A percentile compares a stretch with the other conserved stretches of the same genome.
These are phyloP conservation scores for Eristalis pertinax DNA, from an alignment of 2,888 invertebrate species.

Conservation along the genomic window DNA sequence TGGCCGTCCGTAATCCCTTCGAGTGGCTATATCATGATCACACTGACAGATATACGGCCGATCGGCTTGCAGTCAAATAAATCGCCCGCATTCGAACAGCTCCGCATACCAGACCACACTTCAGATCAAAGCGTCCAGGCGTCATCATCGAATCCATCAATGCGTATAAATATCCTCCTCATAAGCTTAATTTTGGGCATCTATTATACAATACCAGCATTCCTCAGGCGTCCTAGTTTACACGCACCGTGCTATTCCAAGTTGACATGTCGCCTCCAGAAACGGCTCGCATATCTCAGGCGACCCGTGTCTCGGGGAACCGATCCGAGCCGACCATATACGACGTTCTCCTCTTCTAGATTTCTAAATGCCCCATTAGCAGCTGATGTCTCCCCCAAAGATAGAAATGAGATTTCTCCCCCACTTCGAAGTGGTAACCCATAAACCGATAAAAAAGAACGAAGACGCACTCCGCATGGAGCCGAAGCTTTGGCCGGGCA, in stretches of 20 bases:
- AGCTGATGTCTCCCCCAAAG: slow-evolving; percentile 25
- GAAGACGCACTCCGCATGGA: slow-evolving; percentile 27
- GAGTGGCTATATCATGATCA: not conserved
- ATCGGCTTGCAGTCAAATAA: not conserved
- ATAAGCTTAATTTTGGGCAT: slow-evolving; percentile 16
- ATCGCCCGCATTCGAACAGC: not conserved
- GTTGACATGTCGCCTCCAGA: slow-evolving; percentile 33
- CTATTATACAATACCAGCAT: not conserved
- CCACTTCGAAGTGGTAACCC: slow-evolving; percentile 55
- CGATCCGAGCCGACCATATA: slow-evolving; percentile 36
- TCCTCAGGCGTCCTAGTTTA: slow-evolving; percentile 56
- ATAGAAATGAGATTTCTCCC: slow-evolving; percentile 44
- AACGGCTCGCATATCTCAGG: slow-evolving; percentile 13
- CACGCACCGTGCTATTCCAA: slow-evolving; percentile 47
- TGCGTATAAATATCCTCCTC: slow-evolving; percentile 14
- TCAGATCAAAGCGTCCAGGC: not conserved
- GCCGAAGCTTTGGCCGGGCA: slow-evolving; percentile 13
- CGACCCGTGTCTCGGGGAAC: slow-evolving; percentile 18
- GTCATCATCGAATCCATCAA: not conserved
- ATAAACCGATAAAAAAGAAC: slow-evolving; percentile 59
- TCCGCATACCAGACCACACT: not conserved
- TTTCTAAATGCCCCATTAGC: slow-evolving; percentile 56
- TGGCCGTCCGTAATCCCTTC: not conserved
- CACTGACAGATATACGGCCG: not conserved
- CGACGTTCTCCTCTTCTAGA: not conserved